Conservation (phyloP, 2,113 vertebrate species). For the Plotosus lineatus region DNA sequence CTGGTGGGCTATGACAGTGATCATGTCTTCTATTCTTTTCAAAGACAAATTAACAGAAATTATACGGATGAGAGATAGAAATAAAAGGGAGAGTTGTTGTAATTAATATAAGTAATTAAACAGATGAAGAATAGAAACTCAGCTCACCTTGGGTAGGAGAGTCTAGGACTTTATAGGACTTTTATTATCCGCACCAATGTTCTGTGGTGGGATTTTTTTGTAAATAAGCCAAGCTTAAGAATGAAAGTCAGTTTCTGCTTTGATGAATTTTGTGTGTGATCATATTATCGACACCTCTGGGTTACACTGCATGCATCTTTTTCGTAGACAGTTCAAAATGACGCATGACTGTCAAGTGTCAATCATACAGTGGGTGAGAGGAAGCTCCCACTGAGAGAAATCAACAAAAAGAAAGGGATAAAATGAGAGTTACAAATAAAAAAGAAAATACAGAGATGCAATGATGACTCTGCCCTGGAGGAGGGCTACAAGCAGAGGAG, state of each 20-base stretch:
- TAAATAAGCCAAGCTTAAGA: conserved; percentile 53
- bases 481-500: conserved; percentile 18
- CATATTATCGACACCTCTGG: conserved; percentile 7
- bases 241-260: conserved; percentile 15
- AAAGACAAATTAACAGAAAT: neutral
- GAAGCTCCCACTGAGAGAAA: conserved; percentile 25
- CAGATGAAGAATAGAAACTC: conserved; percentile 58
- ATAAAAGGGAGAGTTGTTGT: conserved; percentile 75
- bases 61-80: conserved; percentile 73
- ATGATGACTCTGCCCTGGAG: conserved; percentile 14
- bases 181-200: neutral
- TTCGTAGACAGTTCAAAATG: conserved; percentile 29
- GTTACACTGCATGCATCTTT: conserved; percentile 34
- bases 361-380: conserved; percentile 37
- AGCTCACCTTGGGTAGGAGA: conserved; percentile 12
- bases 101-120: conserved; percentile 65
- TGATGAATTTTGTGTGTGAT: conserved; percentile 32
- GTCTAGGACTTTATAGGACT: conserved; percentile 1
- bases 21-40: neutral
- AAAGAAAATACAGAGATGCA: neutral
- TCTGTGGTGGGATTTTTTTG: conserved; percentile 22
- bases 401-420: conserved; percentile 31
- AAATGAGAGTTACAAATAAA: neutral
- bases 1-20: neutral
- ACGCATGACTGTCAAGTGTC: conserved; percentile 63